Conservation (phyloP, 1,140 invertebrate genomes). For the Archivesica marissinica region DNA sequence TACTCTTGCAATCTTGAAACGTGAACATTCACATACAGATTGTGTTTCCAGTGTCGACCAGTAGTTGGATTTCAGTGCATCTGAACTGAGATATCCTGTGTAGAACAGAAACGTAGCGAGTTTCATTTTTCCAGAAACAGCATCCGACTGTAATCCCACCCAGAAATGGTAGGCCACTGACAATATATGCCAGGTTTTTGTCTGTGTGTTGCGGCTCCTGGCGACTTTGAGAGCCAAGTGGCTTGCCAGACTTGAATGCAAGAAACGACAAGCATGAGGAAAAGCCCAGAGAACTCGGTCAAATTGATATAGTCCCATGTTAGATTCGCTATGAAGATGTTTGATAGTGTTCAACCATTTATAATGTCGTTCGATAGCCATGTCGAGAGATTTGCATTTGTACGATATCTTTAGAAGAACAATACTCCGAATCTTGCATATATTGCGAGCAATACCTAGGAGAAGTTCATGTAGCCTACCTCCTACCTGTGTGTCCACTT, state of each 20-base stretch:
- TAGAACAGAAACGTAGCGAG: background rate
- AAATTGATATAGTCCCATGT: background rate
- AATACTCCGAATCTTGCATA: background rate
- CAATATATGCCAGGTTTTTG: too few species aligned
- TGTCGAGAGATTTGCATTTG: background rate
- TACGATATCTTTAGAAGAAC: conserved; percentile 6
- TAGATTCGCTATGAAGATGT: background rate
- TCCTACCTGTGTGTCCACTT: background rate
- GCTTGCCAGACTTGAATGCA: conserved; percentile 1
- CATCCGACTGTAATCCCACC: too few species aligned
- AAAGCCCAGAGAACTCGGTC: background rate
- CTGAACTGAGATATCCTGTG: background rate
- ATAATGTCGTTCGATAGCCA: background rate
- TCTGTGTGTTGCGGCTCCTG: too few species aligned
- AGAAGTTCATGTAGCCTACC: background rate
- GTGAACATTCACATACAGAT: background rate
- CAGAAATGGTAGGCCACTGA: too few species aligned
- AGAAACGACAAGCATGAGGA: background rate
- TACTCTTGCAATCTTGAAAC: background rate
- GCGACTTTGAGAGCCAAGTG: background rate
- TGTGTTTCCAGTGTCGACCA: background rate
- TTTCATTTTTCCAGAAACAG: too few species aligned
- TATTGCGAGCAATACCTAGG: background rate
- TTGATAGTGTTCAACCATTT: background rate
- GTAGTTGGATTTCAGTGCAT: background rate